These are phyloP conservation scores for Myrmecophaga tridactyla DNA, from an alignment of 2,113 vertebrate species.

Conservation along the genomic window DNA sequence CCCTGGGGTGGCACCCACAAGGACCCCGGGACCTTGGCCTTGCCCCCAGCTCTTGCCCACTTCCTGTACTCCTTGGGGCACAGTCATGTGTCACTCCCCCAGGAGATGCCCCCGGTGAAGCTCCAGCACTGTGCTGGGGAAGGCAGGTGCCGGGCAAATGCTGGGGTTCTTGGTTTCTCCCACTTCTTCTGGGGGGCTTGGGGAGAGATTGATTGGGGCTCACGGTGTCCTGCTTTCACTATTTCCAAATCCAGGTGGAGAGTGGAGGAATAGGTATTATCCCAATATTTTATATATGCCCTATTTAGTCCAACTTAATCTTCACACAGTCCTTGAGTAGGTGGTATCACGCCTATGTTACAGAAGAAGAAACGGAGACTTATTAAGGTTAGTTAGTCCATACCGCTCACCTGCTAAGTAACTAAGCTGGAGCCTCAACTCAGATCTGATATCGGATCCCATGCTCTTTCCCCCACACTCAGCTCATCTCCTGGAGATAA, in stretches of 20 bases:
- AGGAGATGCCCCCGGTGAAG: neutral
- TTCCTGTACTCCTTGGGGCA: neutral
- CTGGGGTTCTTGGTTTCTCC: neutral
- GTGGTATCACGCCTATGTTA: neutral
- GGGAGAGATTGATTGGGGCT: neutral
- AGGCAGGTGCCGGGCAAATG: neutral
- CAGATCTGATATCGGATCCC: neutral
- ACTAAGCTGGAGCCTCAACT: neutral
- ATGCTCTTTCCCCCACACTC: accelerated
- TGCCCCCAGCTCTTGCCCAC: neutral
- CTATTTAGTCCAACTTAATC: neutral
- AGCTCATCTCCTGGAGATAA: neutral
- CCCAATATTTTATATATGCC: neutral
- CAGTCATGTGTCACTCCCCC: neutral
- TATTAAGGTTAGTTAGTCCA: neutral
- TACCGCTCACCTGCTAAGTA: neutral
- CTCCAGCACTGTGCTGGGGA: neutral
- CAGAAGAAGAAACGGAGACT: neutral
- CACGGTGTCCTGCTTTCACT: neutral
- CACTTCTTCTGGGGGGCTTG: neutral
- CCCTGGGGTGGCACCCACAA: neutral
- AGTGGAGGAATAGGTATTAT: neutral
- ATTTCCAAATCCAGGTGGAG: neutral
- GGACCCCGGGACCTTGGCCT: neutral
- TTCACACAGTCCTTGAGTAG: neutral